A percentile compares a stretch with the other conserved stretches of the same genome.
phyloP scores from a whole-genome alignment of 2,113 vertebrate species.

The Eleginops maclovinus region DNA sequence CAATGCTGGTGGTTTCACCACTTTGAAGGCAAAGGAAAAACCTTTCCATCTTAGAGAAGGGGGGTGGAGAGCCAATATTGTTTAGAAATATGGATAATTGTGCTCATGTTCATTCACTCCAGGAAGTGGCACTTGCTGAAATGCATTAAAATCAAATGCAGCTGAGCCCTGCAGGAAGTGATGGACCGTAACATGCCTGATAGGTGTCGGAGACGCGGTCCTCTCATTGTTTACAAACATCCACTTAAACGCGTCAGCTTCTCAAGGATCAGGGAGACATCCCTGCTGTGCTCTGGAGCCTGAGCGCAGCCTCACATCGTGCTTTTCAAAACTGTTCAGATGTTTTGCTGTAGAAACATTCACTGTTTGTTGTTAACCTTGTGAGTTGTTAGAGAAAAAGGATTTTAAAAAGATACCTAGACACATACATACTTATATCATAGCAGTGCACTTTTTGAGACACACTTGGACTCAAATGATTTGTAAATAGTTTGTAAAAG shows the following conservation, averaged over 20 bases:
- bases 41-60: not conserved
- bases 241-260: not conserved
- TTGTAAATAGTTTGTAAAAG: too few relatives aligned
- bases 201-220: not conserved
- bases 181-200: not conserved
- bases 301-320: not conserved
- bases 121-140: too few relatives aligned
- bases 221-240: conserved; percentile 15
- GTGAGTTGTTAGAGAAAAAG: not conserved
- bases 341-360: not conserved
- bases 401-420: not conserved
- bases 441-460: too few relatives aligned
- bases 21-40: not conserved
- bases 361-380: not conserved
- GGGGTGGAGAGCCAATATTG: too few relatives aligned
- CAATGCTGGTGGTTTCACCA: not conserved
- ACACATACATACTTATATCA: not conserved
- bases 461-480: too few relatives aligned
- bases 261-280: not conserved
- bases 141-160: not conserved
- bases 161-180: too few relatives aligned
- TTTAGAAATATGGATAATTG: not conserved
- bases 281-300: not conserved
- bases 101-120: not conserved
- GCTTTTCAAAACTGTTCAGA: not conserved